phyloP scores from a whole-genome alignment of 1,140 invertebrate genomes.

The Dryas iulia region DNA sequence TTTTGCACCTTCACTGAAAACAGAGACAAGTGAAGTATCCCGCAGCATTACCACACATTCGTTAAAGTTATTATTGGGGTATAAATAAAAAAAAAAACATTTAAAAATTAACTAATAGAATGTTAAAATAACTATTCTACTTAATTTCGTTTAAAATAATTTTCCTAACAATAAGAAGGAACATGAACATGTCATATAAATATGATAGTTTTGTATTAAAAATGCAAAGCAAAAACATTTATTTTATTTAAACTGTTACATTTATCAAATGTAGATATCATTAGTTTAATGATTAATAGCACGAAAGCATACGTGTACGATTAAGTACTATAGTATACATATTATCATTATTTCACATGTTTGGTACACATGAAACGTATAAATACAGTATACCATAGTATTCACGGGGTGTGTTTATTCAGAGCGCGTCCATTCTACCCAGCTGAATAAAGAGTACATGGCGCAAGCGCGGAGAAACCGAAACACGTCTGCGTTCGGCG shows the following conservation, averaged over 20 bases:
- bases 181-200: no score
- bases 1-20: slow-evolving; percentile 1
- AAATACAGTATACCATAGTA: background rate
- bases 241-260: no score
- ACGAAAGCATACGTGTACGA: no score
- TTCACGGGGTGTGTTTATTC: slow-evolving; percentile 21
- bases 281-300: no score
- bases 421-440: slow-evolving; percentile 25
- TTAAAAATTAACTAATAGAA: no score
- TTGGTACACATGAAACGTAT: background rate
- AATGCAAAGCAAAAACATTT: no score
- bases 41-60: background rate
- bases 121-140: no score
- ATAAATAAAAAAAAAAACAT: background rate
- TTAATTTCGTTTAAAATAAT: no score
- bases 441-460: slow-evolving; percentile 26
- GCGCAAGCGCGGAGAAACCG: slow-evolving; percentile 23
- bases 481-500: background rate
- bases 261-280: no score
- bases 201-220: no score
- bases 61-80: background rate
- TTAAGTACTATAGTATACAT: background rate
- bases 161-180: no score
- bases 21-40: slow-evolving; percentile 16
- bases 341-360: background rate